Base-by-base conservation (phyloP, 2,797 vertebrate species). In the Pangasius sanitwongsei region DNA sequence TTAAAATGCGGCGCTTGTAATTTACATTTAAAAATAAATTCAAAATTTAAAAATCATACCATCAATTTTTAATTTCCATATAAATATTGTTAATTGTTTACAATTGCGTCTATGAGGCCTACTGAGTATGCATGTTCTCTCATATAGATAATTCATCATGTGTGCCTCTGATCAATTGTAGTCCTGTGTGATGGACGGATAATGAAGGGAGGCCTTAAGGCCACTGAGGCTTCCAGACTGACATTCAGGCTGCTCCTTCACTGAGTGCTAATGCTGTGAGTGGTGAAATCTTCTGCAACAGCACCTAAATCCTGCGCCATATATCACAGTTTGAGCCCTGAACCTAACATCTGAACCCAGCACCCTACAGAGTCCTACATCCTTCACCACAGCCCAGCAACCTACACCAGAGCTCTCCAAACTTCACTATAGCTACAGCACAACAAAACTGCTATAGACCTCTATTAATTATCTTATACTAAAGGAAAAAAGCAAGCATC, bases 231-330 rank as follows among this genome's bases (percentile, higher is more conserved):
- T 80, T 63, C 77, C 28, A 69, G 81, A 85, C 28, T 50, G 72
- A 78, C 70, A 86, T 2, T 55, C 34, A 65, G 31, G 50, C 18
- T 77, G 82, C 28, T 65, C 16, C 50, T 48, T 69, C 57, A 82
- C 57, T 63, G 31, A 77, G 18, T 12, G 48, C 87, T 82, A 69
- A 89, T 82, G 41, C 53, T 34, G 48, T 87, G 81, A 87, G 72
- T 89, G 89, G 87, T 90, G 86, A 87, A 90, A 87, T 55, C 50
- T 70, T 44, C 86, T 87, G 89, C 74, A 90, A 90, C 59, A 69
- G 48, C 59, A 69, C 61, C 57, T 78, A 82, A 81, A 37, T 70
- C 18, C 81, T 61, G 13, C 23, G 23, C 20, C 25, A 83, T 69
- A 74, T 41, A 78, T 78, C 70, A 87, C 4, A 59, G 55, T 57